Percentiles rank a stretch among this genome's conserved stretches.
Conservation (phyloP, 2,797 vertebrate species). For the Adrianichthys oophorus region DNA sequence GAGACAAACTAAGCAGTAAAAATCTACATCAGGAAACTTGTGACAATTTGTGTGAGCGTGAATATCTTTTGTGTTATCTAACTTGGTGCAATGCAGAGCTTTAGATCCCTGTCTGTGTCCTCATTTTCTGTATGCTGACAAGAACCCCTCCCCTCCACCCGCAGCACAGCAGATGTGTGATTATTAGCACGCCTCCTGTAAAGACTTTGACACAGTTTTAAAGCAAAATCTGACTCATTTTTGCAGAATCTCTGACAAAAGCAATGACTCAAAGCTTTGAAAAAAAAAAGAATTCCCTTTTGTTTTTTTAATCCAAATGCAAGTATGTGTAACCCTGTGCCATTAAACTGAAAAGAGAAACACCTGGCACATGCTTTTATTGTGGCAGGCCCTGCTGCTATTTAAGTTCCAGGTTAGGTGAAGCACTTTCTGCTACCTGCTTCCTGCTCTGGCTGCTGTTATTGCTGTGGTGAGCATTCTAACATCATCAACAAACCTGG, state of each 20-base stretch:
- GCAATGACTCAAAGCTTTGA: too few species aligned
- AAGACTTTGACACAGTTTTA: slow-evolving; percentile 9
- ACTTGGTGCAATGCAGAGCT: slow-evolving; percentile 66
- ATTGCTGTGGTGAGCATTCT: too few species aligned
- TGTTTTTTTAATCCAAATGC: too few species aligned
- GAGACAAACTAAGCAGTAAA: slow-evolving; percentile 35
- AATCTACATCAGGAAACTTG: slow-evolving; percentile 30
- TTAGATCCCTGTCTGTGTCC: slow-evolving; percentile 32
- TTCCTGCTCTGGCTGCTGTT: too few species aligned
- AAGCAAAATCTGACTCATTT: background rate
- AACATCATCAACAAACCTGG: too few species aligned
- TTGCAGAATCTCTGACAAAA: background rate
- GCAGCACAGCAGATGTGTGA: background rate
- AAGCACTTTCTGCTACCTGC: too few species aligned
- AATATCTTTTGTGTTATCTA: slow-evolving; percentile 66
- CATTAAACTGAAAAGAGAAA: too few species aligned
- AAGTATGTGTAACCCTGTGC: too few species aligned
- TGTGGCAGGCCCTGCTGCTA: too few species aligned
- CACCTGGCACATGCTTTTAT: too few species aligned
- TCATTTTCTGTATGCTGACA: slow-evolving; percentile 34
- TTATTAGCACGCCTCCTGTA: background rate
- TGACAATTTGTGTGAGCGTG: slow-evolving; percentile 9
- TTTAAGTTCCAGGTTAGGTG: too few species aligned
- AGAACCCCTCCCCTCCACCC: slow-evolving; percentile 2
- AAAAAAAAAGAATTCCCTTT: too few species aligned